These are phyloP conservation scores for Beris morrisii DNA, from an alignment of 2,888 invertebrate genomes.

Conservation along the genomic window DNA sequence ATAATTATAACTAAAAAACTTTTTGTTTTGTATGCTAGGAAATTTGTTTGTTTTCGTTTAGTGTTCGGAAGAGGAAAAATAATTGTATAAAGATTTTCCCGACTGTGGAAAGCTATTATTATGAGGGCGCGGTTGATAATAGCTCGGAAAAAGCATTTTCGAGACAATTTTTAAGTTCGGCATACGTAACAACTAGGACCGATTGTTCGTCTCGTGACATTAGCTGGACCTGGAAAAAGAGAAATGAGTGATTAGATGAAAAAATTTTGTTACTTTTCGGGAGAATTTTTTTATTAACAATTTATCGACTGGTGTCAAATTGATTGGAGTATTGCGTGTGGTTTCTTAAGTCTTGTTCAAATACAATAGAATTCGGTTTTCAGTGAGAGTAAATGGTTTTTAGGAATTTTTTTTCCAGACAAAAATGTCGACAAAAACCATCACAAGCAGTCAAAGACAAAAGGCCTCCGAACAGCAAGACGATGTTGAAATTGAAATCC, in stretches of 20 bases:
- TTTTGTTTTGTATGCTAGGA: slow-evolving; percentile 21
- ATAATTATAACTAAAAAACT: slow-evolving; percentile 28
- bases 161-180: slow-evolving; percentile 92
- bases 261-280: not conserved
- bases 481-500: no score
- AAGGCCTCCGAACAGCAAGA: no score
- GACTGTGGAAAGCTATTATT: slow-evolving; percentile 41
- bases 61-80: slow-evolving; percentile 37
- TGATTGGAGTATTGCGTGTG: no score
- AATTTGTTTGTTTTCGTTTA: slow-evolving; percentile 20
- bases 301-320: no score
- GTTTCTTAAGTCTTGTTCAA: no score
- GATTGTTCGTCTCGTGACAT: slow-evolving; percentile 97
- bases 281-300: not conserved
- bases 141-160: slow-evolving; percentile 90
- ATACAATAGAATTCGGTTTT: no score
- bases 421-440: no score
- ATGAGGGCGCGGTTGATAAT: slow-evolving; percentile 52
- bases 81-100: slow-evolving; percentile 9
- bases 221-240: slow-evolving; percentile 75
- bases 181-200: slow-evolving; percentile 91
- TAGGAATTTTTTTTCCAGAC: no score
- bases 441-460: no score
- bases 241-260: not conserved
- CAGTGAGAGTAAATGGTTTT: no score